phyloP scores from a whole-genome alignment of 2,888 invertebrate species.

The Terebella lapidaria region DNA sequence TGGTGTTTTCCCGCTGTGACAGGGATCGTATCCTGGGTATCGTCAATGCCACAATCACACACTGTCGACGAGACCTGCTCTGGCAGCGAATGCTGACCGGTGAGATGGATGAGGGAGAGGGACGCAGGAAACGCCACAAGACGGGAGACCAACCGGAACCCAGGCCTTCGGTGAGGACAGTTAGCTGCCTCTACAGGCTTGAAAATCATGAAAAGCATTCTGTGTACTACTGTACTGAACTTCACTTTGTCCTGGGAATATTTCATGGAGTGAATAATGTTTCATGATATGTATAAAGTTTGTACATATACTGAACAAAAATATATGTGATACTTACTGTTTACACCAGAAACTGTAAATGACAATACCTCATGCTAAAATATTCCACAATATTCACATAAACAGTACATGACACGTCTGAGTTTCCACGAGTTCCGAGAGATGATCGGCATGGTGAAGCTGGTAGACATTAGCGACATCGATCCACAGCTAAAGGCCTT shows the following conservation, averaged over 20 bases:
- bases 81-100: conserved; percentile 63
- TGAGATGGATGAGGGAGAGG: conserved; percentile 34
- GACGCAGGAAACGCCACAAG: conserved; percentile 29
- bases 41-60: conserved; percentile 64
- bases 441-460: conserved; percentile 59
- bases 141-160: conserved; percentile 11
- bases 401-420: conserved; percentile 45
- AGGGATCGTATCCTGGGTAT: conserved; percentile 58
- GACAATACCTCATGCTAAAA: too few relatives aligned
- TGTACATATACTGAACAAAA: too few relatives aligned
- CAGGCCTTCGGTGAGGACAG: too few relatives aligned
- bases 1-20: neutral
- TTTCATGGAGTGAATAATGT: too few relatives aligned
- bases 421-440: conserved; percentile 64
- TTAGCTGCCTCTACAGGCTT: too few relatives aligned
- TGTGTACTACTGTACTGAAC: too few relatives aligned
- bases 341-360: too few relatives aligned
- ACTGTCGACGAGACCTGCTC: conserved; percentile 67
- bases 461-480: conserved; percentile 60
- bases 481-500: conserved; percentile 62
- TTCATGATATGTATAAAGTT: too few relatives aligned
- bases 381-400: too few relatives aligned
- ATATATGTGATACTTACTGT: too few relatives aligned
- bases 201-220: too few relatives aligned
- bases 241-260: too few relatives aligned